These are phyloP conservation scores for Campylomormyrus tamandua DNA, from an alignment of 2,113 vertebrate genomes.

Conservation along the genomic window DNA sequence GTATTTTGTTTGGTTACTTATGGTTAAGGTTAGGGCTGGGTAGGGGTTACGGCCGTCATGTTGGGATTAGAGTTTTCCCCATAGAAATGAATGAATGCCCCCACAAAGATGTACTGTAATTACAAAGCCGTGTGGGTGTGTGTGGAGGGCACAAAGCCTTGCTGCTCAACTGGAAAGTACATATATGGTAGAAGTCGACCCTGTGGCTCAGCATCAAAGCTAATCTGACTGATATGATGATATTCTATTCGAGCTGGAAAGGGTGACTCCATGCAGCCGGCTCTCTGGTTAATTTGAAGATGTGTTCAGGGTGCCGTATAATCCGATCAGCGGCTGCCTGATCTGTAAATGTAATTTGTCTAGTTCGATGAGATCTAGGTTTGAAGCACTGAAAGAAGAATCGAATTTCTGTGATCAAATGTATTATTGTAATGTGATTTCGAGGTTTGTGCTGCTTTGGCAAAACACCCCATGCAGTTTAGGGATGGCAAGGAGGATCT, in stretches of 20 bases:
- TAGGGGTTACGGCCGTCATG: background rate
- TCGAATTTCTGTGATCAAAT: background rate
- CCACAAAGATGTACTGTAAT: background rate
- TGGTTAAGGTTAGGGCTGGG: background rate
- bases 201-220: background rate
- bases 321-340: background rate
- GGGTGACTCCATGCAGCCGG: background rate
- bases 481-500: background rate
- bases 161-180: background rate
- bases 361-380: background rate
- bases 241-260: background rate
- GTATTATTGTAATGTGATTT: slow-evolving; percentile 1
- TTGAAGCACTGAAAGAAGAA: background rate
- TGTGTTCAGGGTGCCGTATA: background rate
- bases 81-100: background rate
- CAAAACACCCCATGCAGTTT: background rate
- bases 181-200: background rate
- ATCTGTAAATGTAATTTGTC: slow-evolving; percentile 8
- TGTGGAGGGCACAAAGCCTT: background rate
- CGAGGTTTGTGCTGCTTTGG: background rate
- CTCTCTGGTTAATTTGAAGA: background rate
- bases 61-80: background rate
- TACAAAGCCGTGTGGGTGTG: background rate
- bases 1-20: background rate
- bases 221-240: background rate